Conservation (phyloP, 1,140 invertebrate genomes). For the Zaprionus inermis region DNA sequence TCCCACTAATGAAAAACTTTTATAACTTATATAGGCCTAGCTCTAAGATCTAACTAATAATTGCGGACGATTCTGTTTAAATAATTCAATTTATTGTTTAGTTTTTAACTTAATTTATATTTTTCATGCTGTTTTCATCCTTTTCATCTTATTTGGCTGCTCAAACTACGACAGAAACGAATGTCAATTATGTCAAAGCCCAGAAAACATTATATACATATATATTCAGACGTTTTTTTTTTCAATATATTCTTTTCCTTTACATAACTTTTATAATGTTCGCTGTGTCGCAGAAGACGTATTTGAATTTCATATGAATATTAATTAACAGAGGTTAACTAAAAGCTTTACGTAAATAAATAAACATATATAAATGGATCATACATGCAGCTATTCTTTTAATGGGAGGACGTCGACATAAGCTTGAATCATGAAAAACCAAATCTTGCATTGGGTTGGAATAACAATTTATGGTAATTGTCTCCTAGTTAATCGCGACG, state of each 20-base stretch:
- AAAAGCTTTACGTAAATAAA: slow-evolving; percentile 17
- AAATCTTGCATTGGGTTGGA: too few species aligned
- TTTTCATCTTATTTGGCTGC: slow-evolving; percentile 4
- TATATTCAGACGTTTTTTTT: slow-evolving; percentile 9
- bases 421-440: too few species aligned
- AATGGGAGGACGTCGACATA: too few species aligned
- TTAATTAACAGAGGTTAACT: slow-evolving; percentile 33
- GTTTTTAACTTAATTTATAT: neutral
- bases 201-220: slow-evolving; percentile 7
- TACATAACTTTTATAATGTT: neutral
- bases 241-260: neutral
- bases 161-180: slow-evolving; percentile 35
- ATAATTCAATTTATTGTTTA: neutral
- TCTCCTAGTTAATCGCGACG: too few species aligned
- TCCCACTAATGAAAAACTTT: slow-evolving; percentile 51
- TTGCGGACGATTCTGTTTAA: slow-evolving; percentile 2
- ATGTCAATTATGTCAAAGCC: slow-evolving; percentile 61
- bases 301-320: slow-evolving; percentile 18
- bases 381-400: neutral
- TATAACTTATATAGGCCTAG: slow-evolving; percentile 57
- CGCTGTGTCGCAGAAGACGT: slow-evolving; percentile 15
- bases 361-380: slow-evolving; percentile 4
- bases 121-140: slow-evolving; percentile 3
- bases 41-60: slow-evolving; percentile 42
- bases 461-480: too few species aligned